Percentiles rank a stretch among this genome's conserved stretches.
Conservation (phyloP, 2,113 vertebrate genomes). For the Echinops telfairi region DNA sequence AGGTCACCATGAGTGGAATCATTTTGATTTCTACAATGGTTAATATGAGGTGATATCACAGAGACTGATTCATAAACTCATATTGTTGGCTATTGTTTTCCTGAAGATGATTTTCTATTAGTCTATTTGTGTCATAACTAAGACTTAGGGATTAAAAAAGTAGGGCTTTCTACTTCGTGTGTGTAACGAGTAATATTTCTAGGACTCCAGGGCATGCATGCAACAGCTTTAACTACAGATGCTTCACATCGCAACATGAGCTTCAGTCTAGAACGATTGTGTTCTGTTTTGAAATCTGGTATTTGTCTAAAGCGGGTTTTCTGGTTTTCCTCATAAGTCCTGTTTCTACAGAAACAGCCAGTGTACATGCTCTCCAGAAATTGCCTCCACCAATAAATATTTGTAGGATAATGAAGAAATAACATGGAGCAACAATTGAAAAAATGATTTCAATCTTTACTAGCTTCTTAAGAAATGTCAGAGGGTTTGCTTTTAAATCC, state of each 20-base stretch:
- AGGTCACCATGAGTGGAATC: not conserved
- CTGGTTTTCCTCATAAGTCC: not conserved
- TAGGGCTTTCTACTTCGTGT: conserved; percentile 59
- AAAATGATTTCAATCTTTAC: conserved; percentile 36
- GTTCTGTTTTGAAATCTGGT: not conserved
- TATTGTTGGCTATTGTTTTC: conserved; percentile 16
- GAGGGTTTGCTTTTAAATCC: not conserved
- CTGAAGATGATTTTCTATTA: conserved; percentile 13
- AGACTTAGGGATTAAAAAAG: conserved; percentile 35
- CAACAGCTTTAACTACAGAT: not conserved
- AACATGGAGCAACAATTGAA: not conserved
- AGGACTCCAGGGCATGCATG: not conserved
- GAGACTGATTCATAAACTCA: not conserved
- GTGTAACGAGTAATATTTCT: not conserved
- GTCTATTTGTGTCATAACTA: conserved; percentile 28
- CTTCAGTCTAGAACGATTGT: not conserved
- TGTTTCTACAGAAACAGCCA: not conserved
- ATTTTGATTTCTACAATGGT: not conserved
- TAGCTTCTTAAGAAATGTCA: not conserved
- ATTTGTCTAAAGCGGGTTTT: not conserved
- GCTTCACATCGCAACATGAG: not conserved
- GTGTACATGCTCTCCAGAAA: not conserved
- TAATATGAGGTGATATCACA: not conserved
- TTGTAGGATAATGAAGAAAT: conserved; percentile 9
- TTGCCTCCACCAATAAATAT: not conserved